phyloP scores from a whole-genome alignment of 1,140 invertebrate genomes.

The Heliconius hewitsoni region DNA sequence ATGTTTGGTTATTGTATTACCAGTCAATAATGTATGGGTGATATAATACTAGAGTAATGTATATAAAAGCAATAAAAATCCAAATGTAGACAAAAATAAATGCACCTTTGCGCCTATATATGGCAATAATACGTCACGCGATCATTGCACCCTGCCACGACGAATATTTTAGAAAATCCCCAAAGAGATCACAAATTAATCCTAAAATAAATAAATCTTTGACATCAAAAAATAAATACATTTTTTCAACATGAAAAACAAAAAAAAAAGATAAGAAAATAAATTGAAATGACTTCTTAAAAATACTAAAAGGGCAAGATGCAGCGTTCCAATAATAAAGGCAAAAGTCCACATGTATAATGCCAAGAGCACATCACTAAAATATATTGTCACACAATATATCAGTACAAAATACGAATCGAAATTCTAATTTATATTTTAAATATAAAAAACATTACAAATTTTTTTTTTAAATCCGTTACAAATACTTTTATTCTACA shows the following conservation, averaged over 20 bases:
- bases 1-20: conserved; percentile 68
- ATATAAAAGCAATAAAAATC: conserved; percentile 70
- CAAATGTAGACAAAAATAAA: conserved; percentile 70
- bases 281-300: conserved; percentile 11
- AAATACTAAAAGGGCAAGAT: conserved; percentile 35
- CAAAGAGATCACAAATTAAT: conserved; percentile 38
- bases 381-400: conserved; percentile 45
- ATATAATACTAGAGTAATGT: conserved; percentile 65
- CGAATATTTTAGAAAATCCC: conserved; percentile 34
- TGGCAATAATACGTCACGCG: conserved; percentile 54
- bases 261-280: not conserved
- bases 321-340: conserved; percentile 27
- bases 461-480: conserved; percentile 29
- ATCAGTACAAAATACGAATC: conserved; percentile 27
- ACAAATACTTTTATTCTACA: conserved; percentile 35
- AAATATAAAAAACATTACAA: conserved; percentile 41
- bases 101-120: conserved; percentile 68
- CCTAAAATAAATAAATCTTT: conserved; percentile 55
- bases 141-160: conserved; percentile 43
- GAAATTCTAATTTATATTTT: conserved; percentile 37
- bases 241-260: conserved; percentile 8
- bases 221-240: conserved; percentile 46
- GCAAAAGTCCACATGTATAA: conserved; percentile 23
- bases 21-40: conserved; percentile 62
- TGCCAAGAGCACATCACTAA: conserved; percentile 30